These are phyloP conservation scores for Apistogramma diplotaenia DNA, from an alignment of 2,113 vertebrate species.

Conservation along the genomic window DNA sequence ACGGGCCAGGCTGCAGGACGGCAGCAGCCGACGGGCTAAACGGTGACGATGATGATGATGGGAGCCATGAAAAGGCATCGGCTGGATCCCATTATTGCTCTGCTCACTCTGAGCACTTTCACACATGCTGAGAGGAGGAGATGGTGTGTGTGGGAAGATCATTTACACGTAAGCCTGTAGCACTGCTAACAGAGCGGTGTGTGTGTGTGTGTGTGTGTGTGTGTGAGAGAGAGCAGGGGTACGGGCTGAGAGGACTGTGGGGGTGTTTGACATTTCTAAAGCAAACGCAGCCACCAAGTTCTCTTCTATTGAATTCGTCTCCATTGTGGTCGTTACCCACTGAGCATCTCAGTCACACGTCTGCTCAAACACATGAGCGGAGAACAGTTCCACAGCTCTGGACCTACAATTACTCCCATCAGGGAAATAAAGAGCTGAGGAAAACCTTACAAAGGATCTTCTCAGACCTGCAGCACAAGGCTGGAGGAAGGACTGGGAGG, in stretches of 20 bases:
- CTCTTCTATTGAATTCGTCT: slow-evolving; percentile 25
- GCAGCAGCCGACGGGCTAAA: slow-evolving; percentile 31
- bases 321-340: slow-evolving; percentile 26
- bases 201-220: neutral
- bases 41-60: slow-evolving; percentile 7
- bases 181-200: slow-evolving; percentile 7
- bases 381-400: no score
- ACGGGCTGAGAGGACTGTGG: slow-evolving; percentile 27
- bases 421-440: neutral
- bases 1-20: slow-evolving; percentile 8
- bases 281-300: slow-evolving; percentile 25
- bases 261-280: slow-evolving; percentile 60
- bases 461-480: neutral
- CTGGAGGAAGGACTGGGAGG: neutral
- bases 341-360: neutral
- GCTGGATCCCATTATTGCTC: slow-evolving; percentile 14
- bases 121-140: slow-evolving; percentile 12
- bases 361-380: neutral
- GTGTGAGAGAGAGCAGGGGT: neutral
- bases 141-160: slow-evolving; percentile 48
- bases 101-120: slow-evolving; percentile 22
- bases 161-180: slow-evolving; percentile 20
- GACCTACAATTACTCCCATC: neutral
- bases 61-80: slow-evolving; percentile 42
- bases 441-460: neutral